Evolutionary conservation across 2,888 invertebrate species (phyloP), one percentile per base, ranked within the genome.

Genomic region (Hedychridium roseum): DNA sequence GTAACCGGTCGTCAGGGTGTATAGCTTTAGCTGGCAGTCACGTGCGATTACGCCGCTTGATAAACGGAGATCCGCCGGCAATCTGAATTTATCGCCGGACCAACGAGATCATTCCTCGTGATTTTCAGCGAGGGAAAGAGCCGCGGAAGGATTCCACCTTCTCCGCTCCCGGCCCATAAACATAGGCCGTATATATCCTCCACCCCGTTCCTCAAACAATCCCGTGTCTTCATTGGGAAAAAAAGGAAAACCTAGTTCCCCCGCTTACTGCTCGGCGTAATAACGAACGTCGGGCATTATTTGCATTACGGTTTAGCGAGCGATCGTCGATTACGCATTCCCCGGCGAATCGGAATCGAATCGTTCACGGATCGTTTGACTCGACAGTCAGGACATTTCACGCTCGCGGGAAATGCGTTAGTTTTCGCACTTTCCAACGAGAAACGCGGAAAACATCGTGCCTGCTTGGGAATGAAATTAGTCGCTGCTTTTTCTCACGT

Each of bases 251-350:
- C 46, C 26, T 36, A n/a, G 23, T 40, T 30, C n/a, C 32, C 26
- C 16, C 18, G 6, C 16, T 27, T 44, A n/a, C 16, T 26, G 46
- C 37, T 18, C 39, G 26, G 37, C 11, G 9, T 18, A 23, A 14
- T 56, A 57, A 59, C 43, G 39, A 54, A 35, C 39, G 54, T 40
- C 56, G 38, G 42, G 43, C 50, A 48, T 50, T 56, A 58, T 56
- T 58, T 55, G 45, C 55, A 41, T 48, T 50, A 47, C 40, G 38
- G 40, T 50, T 60, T 50, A 41, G 32, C 28, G 37, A n/a, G n/a
- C n/a, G n/a, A n/a, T n/a, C n/a, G n/a, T n/a, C n/a, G n/a, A n/a
- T n/a, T n/a, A n/a, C n/a, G n/a, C n/a, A n/a, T n/a, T n/a, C n/a
- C n/a, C n/a, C n/a, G n/a, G n/a, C n/a, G n/a, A n/a, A n/a, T n/a